These are phyloP conservation scores for Danaus melanippus DNA, from an alignment of 1,140 invertebrate species.

Conservation along the genomic window DNA sequence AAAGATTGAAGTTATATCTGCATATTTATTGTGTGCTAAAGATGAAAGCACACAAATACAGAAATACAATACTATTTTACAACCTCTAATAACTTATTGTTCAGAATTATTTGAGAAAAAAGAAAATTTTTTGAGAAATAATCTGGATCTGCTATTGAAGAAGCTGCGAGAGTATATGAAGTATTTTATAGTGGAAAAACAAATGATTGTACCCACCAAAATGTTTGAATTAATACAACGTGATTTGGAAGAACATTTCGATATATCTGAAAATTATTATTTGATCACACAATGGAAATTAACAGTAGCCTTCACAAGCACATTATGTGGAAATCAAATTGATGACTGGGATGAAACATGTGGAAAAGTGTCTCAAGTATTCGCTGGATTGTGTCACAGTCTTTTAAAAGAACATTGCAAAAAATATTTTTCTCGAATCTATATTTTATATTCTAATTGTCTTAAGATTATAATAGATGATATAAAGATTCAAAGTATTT, in stretches of 20 bases:
- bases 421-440: constrained; percentile 34
- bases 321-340: constrained; percentile 17
- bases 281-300: constrained; percentile 37
- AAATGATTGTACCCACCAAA: constrained; percentile 29
- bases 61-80: constrained; percentile 32
- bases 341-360: constrained; percentile 27
- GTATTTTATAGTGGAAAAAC: constrained; percentile 22
- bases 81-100: constrained; percentile 26
- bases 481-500: constrained; percentile 5
- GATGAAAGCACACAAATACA: constrained; percentile 28
- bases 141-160: constrained; percentile 16
- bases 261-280: constrained; percentile 34
- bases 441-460: constrained; percentile 25
- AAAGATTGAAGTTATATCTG: constrained; percentile 24
- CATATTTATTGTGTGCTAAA: constrained; percentile 28
- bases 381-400: constrained; percentile 27
- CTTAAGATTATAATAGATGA: constrained; percentile 15
- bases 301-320: constrained; percentile 21
- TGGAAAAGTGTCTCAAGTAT: constrained; percentile 20
- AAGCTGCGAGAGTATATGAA: constrained; percentile 22
- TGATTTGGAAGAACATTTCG: constrained; percentile 27
- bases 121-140: constrained; percentile 11
- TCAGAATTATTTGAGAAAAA: constrained; percentile 23
- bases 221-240: constrained; percentile 34
- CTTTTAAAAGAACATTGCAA: constrained; percentile 34